Percentiles rank a stretch among this genome's conserved stretches.
Evolutionary conservation across 2,113 vertebrate genomes (phyloP).

Genomic region (Eulacestoma nigropectus): DNA sequence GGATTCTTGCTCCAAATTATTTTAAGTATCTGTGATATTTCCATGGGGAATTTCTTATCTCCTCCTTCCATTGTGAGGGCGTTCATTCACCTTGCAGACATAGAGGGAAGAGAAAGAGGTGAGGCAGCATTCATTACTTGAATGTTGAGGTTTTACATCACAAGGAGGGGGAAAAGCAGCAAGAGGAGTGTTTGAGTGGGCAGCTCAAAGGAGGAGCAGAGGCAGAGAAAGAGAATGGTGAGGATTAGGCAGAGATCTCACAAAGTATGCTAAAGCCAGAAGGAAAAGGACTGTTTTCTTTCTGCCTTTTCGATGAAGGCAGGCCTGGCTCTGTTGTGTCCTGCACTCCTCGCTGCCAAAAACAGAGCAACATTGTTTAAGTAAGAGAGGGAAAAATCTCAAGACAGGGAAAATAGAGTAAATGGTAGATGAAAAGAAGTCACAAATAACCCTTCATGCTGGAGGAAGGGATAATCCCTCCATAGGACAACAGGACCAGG

Average conservation of each 20-base stretch:
- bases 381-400: not conserved
- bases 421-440: not conserved
- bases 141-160: not conserved
- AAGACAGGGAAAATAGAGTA: not conserved
- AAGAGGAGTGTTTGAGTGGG: not conserved
- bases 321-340: not conserved
- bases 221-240: not conserved
- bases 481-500: not conserved
- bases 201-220: not conserved
- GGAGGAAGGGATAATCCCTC: not conserved
- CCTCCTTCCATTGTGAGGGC: not conserved
- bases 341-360: not conserved
- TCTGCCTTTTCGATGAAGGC: not conserved
- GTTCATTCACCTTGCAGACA: not conserved
- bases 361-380: not conserved
- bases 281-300: not conserved
- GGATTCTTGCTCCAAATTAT: slow-evolving; percentile 39
- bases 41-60: not conserved
- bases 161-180: not conserved
- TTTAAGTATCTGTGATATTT: not conserved
- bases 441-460: not conserved
- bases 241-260: not conserved
- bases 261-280: not conserved
- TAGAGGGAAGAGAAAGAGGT: not conserved
- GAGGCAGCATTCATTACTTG: not conserved